Conservation (phyloP, 2,888 invertebrate genomes). For the Pachycephus smyrnensis region DNA sequence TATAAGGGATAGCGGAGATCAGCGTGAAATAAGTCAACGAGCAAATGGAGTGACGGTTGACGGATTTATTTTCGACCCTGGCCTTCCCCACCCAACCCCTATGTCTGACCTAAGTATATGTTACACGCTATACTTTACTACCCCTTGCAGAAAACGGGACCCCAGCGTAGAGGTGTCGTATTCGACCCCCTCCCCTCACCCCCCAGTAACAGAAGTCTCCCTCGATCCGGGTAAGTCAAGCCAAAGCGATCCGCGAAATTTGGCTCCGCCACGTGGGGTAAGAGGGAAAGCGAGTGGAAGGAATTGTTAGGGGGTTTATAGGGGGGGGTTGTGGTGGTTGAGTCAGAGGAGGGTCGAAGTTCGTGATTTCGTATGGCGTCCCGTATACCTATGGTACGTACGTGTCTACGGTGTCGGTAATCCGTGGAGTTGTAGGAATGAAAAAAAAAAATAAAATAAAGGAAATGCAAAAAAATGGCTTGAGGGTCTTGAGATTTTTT, state of each 20-base stretch:
- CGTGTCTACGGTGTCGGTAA: slow-evolving; percentile 20
- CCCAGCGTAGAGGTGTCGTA: background rate
- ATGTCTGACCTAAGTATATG: background rate
- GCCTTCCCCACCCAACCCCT: background rate
- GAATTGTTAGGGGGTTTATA: background rate
- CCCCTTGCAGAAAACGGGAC: background rate
- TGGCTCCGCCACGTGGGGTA: background rate
- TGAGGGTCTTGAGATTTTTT: background rate
- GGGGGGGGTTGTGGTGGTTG: background rate
- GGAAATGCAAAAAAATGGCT: background rate
- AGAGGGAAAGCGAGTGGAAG: background rate
- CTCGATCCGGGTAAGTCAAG: background rate
- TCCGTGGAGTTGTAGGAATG: slow-evolving; percentile 22
- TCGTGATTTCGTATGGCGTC: slow-evolving; percentile 12
- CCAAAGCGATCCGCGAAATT: background rate
- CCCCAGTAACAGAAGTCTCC: background rate
- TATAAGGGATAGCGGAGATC: background rate
- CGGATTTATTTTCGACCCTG: background rate
- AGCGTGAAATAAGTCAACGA: background rate
- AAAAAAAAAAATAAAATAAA: slow-evolving; percentile 10
- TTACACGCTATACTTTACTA: background rate
- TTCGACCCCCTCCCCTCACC: background rate
- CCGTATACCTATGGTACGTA: background rate
- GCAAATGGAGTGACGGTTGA: background rate
- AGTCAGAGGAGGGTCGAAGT: slow-evolving; percentile 17